Evolutionary conservation across 2,888 invertebrate genomes (phyloP), one percentile per base, ranked within the genome.

Genomic region (Palloptera scutellata): DNA sequence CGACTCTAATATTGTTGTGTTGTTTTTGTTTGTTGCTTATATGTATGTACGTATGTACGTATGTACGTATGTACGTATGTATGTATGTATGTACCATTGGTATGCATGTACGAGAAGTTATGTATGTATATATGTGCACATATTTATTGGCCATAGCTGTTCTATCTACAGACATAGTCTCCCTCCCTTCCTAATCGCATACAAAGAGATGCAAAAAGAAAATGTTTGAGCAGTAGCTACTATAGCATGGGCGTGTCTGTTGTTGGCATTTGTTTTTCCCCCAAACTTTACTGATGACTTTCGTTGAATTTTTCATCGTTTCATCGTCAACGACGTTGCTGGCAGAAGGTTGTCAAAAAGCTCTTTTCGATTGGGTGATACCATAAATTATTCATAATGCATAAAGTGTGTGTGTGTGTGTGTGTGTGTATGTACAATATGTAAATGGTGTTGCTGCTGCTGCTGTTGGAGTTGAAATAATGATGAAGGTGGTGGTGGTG

Each of bases 311-410:
- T 30, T 30, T 6, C 30, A 30, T 48, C 15, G 13, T 48, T 48
- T 15, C 6, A 48, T 48, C 15, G 51, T 8, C n/a, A n/a, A 48
- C 15, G 13, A 48, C 13, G 15, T 17, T 53, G n/a, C 4, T 53
- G 19, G 11, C 11, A 53, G 11, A 51, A 20, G 61, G 45, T 15
- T 63, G 57, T 64, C 51, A 20, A 65, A 30, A 52, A 41, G 53
- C 72, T 73, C 72, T 74, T 77, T 77, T 76, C 77, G 78, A 80
- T 80, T 80, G 80, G 80, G 75, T 73, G 78, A 75, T 75, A 73
- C 69, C 76, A 79, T 80, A 77, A 80, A 80, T 79, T 77, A 80
- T 78, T 77, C 78, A 80, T 76, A 76, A 74, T 72, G 68, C 70
- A 58, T 59, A 30, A 30, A 30, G 30, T 30, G 30, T 30, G 30